These are phyloP conservation scores for Telmatherina bonti DNA, from an alignment of 2,797 vertebrate genomes.

Conservation along the genomic window DNA sequence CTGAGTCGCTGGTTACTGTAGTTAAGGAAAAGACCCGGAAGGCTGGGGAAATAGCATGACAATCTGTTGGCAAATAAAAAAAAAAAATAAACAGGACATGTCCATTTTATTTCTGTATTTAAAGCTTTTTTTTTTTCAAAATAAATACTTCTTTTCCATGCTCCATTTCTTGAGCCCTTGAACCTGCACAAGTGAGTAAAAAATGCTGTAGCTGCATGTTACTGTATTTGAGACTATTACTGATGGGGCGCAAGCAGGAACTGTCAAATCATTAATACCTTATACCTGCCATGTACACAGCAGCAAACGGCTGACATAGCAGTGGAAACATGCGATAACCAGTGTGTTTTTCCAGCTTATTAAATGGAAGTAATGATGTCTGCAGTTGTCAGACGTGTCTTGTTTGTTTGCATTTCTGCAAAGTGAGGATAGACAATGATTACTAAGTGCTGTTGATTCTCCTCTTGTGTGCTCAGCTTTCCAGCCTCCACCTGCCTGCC, in stretches of 20 bases:
- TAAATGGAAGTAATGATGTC: slow-evolving; percentile 41
- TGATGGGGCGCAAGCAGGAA: slow-evolving; percentile 6
- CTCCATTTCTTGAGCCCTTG: not conserved
- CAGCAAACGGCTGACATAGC: slow-evolving; percentile 29
- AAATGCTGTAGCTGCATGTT: slow-evolving; percentile 19
- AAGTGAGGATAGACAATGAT: slow-evolving; percentile 25
- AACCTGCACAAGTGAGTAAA: slow-evolving; percentile 1
- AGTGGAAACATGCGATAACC: slow-evolving; percentile 13
- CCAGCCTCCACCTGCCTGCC: slow-evolving; percentile 45
- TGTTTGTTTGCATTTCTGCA: slow-evolving; percentile 21
- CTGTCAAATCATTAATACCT: slow-evolving; percentile 22
- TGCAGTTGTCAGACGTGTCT: slow-evolving; percentile 37
- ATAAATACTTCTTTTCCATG: not conserved
- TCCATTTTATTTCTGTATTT: too few relatives aligned
- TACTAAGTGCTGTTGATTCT: slow-evolving; percentile 50
- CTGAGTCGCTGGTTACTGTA: too few relatives aligned
- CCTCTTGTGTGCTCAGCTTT: slow-evolving; percentile 39
- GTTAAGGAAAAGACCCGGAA: too few relatives aligned
- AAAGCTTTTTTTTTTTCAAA: too few relatives aligned
- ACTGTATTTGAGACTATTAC: slow-evolving; percentile 15
- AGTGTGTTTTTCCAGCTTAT: slow-evolving; percentile 25
- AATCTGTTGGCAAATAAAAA: too few relatives aligned
- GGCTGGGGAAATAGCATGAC: too few relatives aligned
- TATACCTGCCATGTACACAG: slow-evolving; percentile 18
- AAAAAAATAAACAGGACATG: too few relatives aligned